Conservation (phyloP, 2,113 vertebrate species). For the Quiscalus mexicanus region DNA sequence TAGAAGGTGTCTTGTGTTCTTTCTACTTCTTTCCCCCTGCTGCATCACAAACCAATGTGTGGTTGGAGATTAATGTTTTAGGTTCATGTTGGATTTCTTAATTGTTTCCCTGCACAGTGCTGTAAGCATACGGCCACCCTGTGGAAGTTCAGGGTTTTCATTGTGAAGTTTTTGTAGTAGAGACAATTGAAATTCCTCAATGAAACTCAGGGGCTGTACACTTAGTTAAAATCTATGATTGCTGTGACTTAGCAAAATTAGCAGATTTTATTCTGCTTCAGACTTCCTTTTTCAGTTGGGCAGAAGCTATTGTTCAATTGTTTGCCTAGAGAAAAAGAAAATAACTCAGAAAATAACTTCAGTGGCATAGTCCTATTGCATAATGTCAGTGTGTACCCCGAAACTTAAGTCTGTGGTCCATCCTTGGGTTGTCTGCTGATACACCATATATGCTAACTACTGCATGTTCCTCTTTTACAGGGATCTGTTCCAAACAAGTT, state of each 20-base stretch:
- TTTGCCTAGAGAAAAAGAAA: background rate
- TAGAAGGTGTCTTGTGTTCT: background rate
- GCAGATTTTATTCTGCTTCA: background rate
- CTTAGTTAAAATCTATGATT: background rate
- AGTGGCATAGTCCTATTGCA: background rate
- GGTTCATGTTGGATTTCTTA: background rate
- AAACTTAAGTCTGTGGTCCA: background rate
- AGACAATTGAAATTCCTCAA: background rate
- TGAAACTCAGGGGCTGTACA: background rate
- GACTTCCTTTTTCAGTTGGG: background rate
- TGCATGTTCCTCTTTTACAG: conserved; percentile 62
- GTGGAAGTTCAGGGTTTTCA: fast-evolving
- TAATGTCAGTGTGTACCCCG: background rate
- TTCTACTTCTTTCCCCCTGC: fast-evolving
- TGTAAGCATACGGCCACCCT: fast-evolving
- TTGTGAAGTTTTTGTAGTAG: background rate
- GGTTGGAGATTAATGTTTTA: background rate
- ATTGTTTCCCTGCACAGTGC: background rate
- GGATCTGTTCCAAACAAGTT: conserved; percentile 99
- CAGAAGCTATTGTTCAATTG: background rate
- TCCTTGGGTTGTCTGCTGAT: background rate
- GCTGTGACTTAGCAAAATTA: background rate
- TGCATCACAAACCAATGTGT: background rate
- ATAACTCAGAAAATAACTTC: background rate
- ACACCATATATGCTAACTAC: fast-evolving